Evolutionary conservation across 2,888 invertebrate genomes (phyloP), one percentile per base, ranked within the genome.

Genomic region (Lypha dubia): DNA sequence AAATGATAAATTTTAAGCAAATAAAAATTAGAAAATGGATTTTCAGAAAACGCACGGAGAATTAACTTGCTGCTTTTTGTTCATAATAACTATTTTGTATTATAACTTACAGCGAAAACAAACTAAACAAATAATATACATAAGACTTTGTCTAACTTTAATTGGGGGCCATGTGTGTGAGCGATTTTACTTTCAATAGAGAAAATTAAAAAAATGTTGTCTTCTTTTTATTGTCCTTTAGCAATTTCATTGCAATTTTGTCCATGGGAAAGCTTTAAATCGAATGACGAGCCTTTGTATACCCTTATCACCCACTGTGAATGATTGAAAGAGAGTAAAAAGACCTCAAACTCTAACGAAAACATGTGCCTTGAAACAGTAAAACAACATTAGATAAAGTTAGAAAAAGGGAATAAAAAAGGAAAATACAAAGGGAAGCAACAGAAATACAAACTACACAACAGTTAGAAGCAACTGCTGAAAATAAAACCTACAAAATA

Each of bases 371-470:
- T 67, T 68, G 67, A 76, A 83, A 73, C 41, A 67, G 71, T 73
- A 77, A 82, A 67, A 77, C 71, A 77, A 73, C 71, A 83, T 79
- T 79, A 83, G 68, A 63, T 74, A 67, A 83, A 67, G 73, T 53
- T 70, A 35, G 15, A 20, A 51, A 58, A 75, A 58, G 38, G 15
- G 17, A 49, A 76, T 41, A 11, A 49, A 62, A 22, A 28, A 49
- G 41, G 20, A 2, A 63, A 68, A 77, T 24, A 70, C 68, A 51
- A 60, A 60, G 20, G 13, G 32, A 70, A 63, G 32, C 60, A 51
- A 51, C 60, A 49, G 28, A 62, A 68, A 68, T 35, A 65, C 41
- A 44, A 20, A n/a, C n/a, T n/a, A n/a, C n/a, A n/a, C n/a, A n/a
- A 9, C 9, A 28, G 11, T 49, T 46, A 62, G 38, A 49, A 38